Evolutionary conservation across 2,113 vertebrate genomes (phyloP).

Genomic region (Bufo gargarizans): DNA sequence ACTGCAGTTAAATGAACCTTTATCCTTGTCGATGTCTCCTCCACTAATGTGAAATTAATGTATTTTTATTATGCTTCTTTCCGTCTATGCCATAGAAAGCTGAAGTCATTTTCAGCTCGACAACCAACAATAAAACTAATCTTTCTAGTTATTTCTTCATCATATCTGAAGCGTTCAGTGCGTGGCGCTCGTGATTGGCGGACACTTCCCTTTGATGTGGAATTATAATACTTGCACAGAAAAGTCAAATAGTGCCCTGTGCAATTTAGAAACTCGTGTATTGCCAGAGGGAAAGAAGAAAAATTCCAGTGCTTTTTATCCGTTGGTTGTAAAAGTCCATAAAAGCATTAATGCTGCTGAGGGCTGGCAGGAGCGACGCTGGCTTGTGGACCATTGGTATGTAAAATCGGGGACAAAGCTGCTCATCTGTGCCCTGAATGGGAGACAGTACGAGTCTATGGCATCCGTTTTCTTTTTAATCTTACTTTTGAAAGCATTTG

Average conservation of each 20-base stretch:
- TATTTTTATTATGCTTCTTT: neutral
- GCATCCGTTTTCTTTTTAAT: conserved; percentile 1
- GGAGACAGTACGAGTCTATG: neutral
- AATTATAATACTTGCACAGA: conserved; percentile 29
- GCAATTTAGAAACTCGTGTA: conserved; percentile 20
- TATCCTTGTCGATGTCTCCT: neutral
- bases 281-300: neutral
- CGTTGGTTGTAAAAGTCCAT: neutral
- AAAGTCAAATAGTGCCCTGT: neutral
- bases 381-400: neutral
- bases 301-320: conserved; percentile 32
- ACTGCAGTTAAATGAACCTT: neutral
- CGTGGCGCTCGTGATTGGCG: conserved; percentile 24
- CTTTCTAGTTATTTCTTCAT: conserved; percentile 23
- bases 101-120: conserved; percentile 28
- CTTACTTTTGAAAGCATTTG: neutral
- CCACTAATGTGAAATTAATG: neutral
- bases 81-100: neutral
- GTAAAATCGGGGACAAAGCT: conserved; percentile 13
- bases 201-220: conserved; percentile 31
- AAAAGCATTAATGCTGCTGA: conserved; percentile 2
- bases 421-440: neutral
- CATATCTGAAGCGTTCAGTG: conserved; percentile 35
- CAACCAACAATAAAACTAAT: conserved; percentile 50
- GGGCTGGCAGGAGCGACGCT: neutral